Evolutionary conservation across 2,113 vertebrate genomes (phyloP).

Genomic region (Cryptomyrus ogoouensis): DNA sequence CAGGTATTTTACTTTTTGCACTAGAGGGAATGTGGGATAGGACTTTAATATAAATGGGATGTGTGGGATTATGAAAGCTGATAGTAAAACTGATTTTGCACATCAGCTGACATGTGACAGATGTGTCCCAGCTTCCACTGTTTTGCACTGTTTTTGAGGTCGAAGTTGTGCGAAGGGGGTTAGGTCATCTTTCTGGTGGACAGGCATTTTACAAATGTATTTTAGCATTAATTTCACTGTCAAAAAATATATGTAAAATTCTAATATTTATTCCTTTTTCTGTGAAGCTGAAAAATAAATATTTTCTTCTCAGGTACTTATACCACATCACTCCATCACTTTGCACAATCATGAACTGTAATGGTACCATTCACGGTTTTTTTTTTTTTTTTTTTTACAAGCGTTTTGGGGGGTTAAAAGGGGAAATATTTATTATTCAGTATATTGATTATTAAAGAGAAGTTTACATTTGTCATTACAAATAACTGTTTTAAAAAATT

Average conservation of each 20-base stretch:
- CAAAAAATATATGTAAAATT: not conserved
- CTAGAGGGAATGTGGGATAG: not conserved
- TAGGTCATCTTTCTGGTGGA: conserved; percentile 1
- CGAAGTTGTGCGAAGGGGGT: not conserved
- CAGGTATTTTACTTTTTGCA: conserved; percentile 19
- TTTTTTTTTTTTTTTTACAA: not conserved
- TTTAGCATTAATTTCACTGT: conserved; percentile 17
- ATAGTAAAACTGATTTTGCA: not conserved
- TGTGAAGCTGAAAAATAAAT: conserved; percentile 21
- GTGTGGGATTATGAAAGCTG: conserved; percentile 4
- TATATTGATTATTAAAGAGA: not conserved
- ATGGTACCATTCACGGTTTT: not conserved
- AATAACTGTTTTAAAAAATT: not conserved
- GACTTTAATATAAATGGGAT: not conserved
- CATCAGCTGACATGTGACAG: not conserved
- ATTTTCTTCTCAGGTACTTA: conserved; percentile 49
- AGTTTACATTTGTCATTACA: conserved; percentile 5
- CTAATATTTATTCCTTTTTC: not conserved
- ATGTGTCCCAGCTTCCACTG: not conserved
- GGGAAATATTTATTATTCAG: conserved; percentile 5
- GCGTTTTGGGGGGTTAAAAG: not conserved
- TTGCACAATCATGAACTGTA: not conserved
- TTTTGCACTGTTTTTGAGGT: not conserved
- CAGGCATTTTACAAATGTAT: conserved; percentile 21
- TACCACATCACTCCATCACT: not conserved